Evolutionary conservation across 1,140 invertebrate species (phyloP).

Genomic region (Coenobita brevimanus): DNA sequence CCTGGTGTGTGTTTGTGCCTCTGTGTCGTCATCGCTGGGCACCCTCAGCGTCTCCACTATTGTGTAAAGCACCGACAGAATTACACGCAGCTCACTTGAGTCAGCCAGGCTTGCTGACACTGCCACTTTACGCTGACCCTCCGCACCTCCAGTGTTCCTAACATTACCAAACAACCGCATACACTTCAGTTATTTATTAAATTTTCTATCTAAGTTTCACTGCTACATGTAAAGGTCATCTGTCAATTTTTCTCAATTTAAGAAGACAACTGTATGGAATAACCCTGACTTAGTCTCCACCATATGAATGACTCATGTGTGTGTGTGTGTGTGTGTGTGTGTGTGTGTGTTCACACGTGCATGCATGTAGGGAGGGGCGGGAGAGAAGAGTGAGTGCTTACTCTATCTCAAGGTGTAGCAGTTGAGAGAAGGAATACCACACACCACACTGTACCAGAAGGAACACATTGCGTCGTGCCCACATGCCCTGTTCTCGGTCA

Average conservation of each 20-base stretch:
- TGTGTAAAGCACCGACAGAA: conserved; percentile 94
- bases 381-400: conserved; percentile 73
- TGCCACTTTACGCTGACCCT: conserved; percentile 85
- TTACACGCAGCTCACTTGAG: conserved; percentile 92
- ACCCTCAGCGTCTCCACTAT: conserved; percentile 91
- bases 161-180: background rate
- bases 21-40: conserved; percentile 78
- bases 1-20: conserved; percentile 72
- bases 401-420: conserved; percentile 96
- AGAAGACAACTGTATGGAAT: background rate
- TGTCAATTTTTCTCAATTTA: too few relatives aligned
- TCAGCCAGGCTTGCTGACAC: conserved; percentile 86
- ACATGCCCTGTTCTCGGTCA: conserved; percentile 88
- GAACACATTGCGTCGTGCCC: conserved; percentile 88
- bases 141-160: conserved; percentile 80
- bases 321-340: too few relatives aligned
- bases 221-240: too few relatives aligned
- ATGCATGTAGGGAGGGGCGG: background rate
- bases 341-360: too few relatives aligned
- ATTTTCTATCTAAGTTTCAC: too few relatives aligned
- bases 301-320: too few relatives aligned
- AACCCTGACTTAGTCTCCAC: background rate
- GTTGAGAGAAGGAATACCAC: conserved; percentile 90
- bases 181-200: background rate
- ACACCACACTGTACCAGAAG: conserved; percentile 90